A percentile compares a stretch with the other conserved stretches of the same genome.
Conservation (phyloP, 2,797 vertebrate species). For the Tapirus indicus region DNA sequence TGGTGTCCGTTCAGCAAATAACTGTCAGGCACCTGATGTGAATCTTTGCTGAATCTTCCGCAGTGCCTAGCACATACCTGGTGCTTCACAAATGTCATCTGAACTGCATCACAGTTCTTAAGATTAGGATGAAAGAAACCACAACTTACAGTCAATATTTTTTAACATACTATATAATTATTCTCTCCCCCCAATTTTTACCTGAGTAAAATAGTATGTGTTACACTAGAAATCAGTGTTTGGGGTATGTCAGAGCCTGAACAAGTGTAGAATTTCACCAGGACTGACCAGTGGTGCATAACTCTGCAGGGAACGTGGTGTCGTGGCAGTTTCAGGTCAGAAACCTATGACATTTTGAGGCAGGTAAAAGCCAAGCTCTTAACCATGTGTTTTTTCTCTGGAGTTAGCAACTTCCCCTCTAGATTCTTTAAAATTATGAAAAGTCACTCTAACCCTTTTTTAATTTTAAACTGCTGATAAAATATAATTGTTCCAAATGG, state of each 20-base stretch:
- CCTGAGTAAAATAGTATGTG: background rate
- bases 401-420: background rate
- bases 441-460: background rate
- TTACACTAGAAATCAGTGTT: background rate
- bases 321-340: background rate
- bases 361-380: conserved; percentile 42
- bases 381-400: conserved; percentile 48
- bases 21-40: background rate
- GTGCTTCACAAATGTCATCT: background rate
- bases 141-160: conserved; percentile 34
- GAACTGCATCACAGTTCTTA: background rate
- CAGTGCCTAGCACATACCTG: background rate
- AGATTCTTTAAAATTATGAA: conserved; percentile 58
- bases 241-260: background rate
- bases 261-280: conserved; percentile 27
- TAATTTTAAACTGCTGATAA: conserved; percentile 42
- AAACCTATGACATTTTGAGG: conserved; percentile 30
- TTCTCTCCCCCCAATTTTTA: background rate
- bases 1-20: background rate
- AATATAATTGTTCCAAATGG: conserved; percentile 29
- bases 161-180: background rate
- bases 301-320: background rate
- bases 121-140: conserved; percentile 6
- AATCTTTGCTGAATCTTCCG: background rate
- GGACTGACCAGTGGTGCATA: background rate